phyloP scores from a whole-genome alignment of 2,797 vertebrate genomes.

The Gila robusta region DNA sequence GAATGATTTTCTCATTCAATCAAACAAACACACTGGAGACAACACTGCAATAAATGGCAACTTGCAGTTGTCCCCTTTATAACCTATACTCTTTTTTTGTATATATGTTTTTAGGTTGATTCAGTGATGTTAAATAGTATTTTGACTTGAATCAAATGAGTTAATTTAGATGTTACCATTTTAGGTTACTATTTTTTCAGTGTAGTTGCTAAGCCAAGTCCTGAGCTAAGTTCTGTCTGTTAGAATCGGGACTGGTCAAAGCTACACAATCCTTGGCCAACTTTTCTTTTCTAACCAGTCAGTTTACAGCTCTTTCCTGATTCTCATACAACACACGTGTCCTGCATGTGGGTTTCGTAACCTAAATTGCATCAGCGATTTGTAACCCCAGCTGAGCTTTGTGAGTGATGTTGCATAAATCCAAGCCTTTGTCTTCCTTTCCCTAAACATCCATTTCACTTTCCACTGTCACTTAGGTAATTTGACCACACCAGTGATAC shows the following conservation, averaged over 20 bases:
- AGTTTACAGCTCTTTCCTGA: not conserved
- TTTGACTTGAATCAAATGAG: not conserved
- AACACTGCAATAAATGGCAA: not conserved
- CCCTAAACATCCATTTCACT: constrained; percentile 14
- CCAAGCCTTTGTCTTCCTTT: constrained; percentile 7
- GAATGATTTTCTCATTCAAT: not conserved
- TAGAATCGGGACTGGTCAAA: not conserved
- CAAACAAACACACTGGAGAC: not conserved
- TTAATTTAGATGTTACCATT: not conserved
- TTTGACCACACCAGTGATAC: not conserved
- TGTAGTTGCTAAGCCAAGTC: not conserved
- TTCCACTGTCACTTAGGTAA: constrained; percentile 3
- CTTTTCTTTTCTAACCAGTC: not conserved
- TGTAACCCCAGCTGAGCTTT: constrained; percentile 8
- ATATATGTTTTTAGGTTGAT: not conserved
- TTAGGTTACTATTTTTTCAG: not conserved
- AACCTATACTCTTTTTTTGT: not conserved
- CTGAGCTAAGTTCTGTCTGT: not conserved
- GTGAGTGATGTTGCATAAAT: not conserved
- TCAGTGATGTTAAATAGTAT: not conserved
- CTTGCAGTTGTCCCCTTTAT: not conserved
- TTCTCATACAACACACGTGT: constrained; percentile 22
- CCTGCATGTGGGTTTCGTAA: constrained; percentile 5
- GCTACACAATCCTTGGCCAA: not conserved
- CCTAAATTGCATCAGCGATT: not conserved